Evolutionary conservation across 2,888 invertebrate species (phyloP), one percentile per base, ranked within the genome.

Genomic region (Enchytraeus crypticus): DNA sequence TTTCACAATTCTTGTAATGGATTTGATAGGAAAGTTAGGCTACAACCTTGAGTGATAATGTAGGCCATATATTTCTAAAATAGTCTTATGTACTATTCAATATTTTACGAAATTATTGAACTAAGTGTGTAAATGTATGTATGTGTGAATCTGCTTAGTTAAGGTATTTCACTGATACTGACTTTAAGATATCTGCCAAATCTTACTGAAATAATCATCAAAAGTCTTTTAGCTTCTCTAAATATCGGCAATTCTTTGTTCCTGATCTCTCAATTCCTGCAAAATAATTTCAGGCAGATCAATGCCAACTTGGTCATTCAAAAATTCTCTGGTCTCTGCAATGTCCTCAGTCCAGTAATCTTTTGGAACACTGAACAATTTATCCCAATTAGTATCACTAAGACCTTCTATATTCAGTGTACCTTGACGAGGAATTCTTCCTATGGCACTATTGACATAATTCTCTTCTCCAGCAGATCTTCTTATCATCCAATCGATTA

Each of bases 311-410:
- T 97, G 95, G 69, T 88, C 86, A 57, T 88, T 85, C 76, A 95
- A 89, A 82, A 95, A 96, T 72, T 86, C 86, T 72, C 85, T 85
- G 61, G 93, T 87, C n/a, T 87, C 88, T 60, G 84, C 80, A 62
- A 63, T 71, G 71, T 96, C 96, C 73, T 89, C 84, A 49, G 83
- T 77, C 95, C 95, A 96, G 80, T 95, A 97, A 58, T 88, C 86
- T 74, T 87, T 88, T 5, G 92, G 90, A 61, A 95, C 80, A 64
- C 85, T 84, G 81, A 95, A 92, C 18, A 96, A 81, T 72, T 88
- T 85, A 18, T 88, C 81, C 77, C 86, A 80, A 74, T 58, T 56
- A 46, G 8, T 38, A n/a, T 27, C 18, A 21, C 46, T 34, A 5
- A 61, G 51, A 38, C 67, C 68, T 1, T 62, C 55, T 21, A 58